These are phyloP conservation scores for Atractosteus spatula DNA, from an alignment of 2,113 vertebrate species.

Conservation along the genomic window DNA sequence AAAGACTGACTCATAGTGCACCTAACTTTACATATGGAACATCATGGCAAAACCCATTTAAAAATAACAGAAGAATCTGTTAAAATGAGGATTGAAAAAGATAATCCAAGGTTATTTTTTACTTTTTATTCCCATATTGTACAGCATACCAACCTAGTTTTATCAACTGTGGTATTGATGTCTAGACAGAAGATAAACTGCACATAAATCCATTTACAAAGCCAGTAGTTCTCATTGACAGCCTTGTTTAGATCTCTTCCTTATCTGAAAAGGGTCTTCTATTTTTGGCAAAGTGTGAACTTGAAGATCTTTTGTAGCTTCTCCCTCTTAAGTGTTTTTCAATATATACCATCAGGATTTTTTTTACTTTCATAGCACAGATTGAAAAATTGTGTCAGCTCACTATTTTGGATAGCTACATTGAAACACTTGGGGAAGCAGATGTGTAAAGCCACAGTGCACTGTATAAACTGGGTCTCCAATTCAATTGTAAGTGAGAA, in stretches of 20 bases:
- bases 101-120: background rate
- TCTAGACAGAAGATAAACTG: constrained; percentile 62
- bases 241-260: background rate
- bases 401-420: too few relatives aligned
- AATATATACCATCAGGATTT: too few relatives aligned
- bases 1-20: constrained; percentile 53
- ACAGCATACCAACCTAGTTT: constrained; percentile 39
- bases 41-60: background rate
- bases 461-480: too few relatives aligned
- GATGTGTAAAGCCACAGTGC: too few relatives aligned
- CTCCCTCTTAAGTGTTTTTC: too few relatives aligned
- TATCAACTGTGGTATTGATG: constrained; percentile 48
- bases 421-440: too few relatives aligned
- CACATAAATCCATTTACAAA: background rate
- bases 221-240: background rate
- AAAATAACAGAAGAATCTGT: background rate
- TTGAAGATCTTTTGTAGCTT: too few relatives aligned
- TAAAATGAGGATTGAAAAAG: background rate
- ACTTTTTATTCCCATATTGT: constrained; percentile 39
- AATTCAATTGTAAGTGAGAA: too few relatives aligned
- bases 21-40: background rate
- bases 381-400: too few relatives aligned
- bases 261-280: too few relatives aligned
- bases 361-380: too few relatives aligned
- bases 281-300: too few relatives aligned